Base-by-base conservation (phyloP, 2,888 invertebrate species). In the Idaea dimidiata region DNA sequence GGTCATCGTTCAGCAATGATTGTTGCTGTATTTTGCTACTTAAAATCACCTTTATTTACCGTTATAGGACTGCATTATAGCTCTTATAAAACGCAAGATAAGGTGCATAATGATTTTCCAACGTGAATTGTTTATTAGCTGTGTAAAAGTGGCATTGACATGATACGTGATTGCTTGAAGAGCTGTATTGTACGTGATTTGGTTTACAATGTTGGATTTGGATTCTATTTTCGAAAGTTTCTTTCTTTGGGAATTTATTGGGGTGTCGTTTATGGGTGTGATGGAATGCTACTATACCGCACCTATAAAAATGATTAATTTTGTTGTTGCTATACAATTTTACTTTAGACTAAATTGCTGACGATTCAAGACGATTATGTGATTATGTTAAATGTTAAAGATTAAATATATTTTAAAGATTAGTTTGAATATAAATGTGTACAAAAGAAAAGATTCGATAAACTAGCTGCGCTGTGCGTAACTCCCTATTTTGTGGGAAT, bases 1-100 rank as follows among this genome's bases (percentile, higher is more conserved):
- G 81, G 79, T 80, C 82, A 81, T 81, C 78, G 80, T 62, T 79
- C 80, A 72, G 60, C 61, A 69, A 76, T 80, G 78, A 82, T 79
- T 77, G 74, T 74, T 76, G 71, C 70, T 76, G 65, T 65, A 70
- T 68, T 74, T 72, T 61, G 76, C 77, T 80, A 76, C 76, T 63
- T 74, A 67, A 67, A 58, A 67, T 66, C 61, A 72, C 24, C 16
- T 57, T 59, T 16, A 53, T 3, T 33, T 56, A 56, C 60, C 18
- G 2, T 1, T 58, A 14, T 17, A 6, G 14, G 58, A 10, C 10
- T 10, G 7, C 24, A 56, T 7, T 10, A 10, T 6, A 43, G 14
- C 17, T 16, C 16, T 60, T 53, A 58, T 16, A 0, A 0, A 1
- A 0, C 0, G 2, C 18, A 6, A 0, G 14, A 16, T 75, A 80